These are phyloP conservation scores for Taenioides sp. DNA, from an alignment of 2,797 vertebrate genomes.

Conservation along the genomic window DNA sequence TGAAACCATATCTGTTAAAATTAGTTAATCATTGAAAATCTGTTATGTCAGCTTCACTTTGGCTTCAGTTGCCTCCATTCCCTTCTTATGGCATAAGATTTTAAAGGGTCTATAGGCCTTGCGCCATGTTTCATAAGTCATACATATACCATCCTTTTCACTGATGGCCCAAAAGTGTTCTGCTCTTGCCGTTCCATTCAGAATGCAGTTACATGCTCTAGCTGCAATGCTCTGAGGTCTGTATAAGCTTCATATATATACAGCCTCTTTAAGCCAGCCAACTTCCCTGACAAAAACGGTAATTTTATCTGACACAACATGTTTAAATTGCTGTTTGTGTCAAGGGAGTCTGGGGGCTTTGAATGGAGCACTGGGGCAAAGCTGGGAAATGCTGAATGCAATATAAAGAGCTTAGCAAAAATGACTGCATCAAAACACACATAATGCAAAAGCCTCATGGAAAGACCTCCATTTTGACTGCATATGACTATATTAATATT, in stretches of 20 bases:
- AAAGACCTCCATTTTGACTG: background rate
- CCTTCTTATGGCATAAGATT: no score
- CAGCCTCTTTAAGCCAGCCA: conserved; percentile 10
- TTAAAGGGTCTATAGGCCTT: no score
- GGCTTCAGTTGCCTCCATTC: no score
- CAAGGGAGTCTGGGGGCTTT: conserved; percentile 10
- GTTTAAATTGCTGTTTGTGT: conserved; percentile 15
- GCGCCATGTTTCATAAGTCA: no score
- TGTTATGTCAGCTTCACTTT: no score
- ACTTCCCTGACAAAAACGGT: conserved; percentile 10
- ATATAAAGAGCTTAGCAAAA: conserved; percentile 12
- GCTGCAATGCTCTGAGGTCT: background rate
- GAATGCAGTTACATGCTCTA: background rate
- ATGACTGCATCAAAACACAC: conserved; percentile 6
- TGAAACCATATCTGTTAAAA: no score
- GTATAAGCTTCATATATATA: conserved; percentile 2
- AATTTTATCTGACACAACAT: conserved; percentile 14
- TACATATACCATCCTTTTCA: background rate
- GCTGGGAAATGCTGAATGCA: conserved; percentile 9
- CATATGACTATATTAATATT: background rate
- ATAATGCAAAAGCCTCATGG: conserved; percentile 6
- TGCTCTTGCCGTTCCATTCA: background rate
- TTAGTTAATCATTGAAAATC: no score
- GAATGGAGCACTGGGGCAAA: background rate
- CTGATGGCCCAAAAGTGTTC: background rate